A percentile compares a stretch with the other conserved stretches of the same genome.
These are phyloP conservation scores for Hyperoplus immaculatus DNA, from an alignment of 2,797 vertebrate species.

Conservation along the genomic window DNA sequence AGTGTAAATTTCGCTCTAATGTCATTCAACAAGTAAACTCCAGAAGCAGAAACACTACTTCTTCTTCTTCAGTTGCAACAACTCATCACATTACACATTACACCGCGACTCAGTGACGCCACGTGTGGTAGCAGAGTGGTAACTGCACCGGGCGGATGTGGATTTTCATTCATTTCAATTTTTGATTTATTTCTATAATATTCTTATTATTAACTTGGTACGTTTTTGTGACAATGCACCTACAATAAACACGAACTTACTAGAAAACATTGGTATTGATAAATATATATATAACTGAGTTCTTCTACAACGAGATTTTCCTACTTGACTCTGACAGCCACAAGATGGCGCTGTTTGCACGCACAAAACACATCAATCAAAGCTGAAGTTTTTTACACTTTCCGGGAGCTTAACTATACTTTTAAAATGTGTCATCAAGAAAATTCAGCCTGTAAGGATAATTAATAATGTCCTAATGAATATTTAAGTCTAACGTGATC, in stretches of 20 bases:
- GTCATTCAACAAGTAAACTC: constrained; percentile 74
- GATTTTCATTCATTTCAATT: too few species aligned
- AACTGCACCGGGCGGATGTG: background rate
- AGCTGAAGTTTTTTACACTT: background rate
- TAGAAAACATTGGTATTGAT: background rate
- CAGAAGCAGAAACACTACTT: constrained; percentile 11
- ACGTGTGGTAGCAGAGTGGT: background rate
- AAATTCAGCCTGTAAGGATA: background rate
- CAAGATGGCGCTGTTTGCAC: constrained; percentile 62
- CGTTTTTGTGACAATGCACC: background rate
- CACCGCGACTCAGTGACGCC: background rate
- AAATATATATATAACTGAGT: background rate
- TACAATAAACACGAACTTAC: too few species aligned
- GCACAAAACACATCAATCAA: background rate
- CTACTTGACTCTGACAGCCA: constrained; percentile 26
- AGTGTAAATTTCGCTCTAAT: constrained; percentile 39
- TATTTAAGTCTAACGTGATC: constrained; percentile 6
- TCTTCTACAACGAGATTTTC: background rate
- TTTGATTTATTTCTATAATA: background rate
- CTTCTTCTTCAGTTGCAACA: constrained; percentile 24
- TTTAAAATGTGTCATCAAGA: background rate
- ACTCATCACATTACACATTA: accelerated
- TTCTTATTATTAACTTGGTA: background rate
- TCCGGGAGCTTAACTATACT: background rate
- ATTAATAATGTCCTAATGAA: constrained; percentile 1